These are phyloP conservation scores for Macrophya annulata DNA, from an alignment of 2,888 invertebrate genomes.

Conservation along the genomic window DNA sequence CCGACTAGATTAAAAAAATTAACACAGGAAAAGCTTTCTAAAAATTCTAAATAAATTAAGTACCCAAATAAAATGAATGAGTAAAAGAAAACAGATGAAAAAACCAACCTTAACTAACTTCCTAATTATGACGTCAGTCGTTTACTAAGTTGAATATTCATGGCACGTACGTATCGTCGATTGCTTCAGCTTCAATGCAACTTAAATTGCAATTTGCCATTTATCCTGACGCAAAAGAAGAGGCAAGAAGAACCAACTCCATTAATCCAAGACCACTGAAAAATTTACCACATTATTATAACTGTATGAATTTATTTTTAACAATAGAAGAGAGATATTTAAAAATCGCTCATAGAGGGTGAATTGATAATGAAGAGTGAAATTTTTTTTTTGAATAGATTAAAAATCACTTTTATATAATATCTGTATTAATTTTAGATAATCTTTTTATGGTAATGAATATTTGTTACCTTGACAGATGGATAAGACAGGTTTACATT, in stretches of 20 bases:
- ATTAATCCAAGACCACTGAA: constrained; percentile 49
- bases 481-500: not conserved
- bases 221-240: constrained; percentile 24
- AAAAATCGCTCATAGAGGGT: not conserved
- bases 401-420: not conserved
- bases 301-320: not conserved
- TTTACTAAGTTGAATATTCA: constrained; percentile 45
- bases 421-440: not conserved
- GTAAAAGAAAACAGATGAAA: not conserved
- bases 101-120: constrained; percentile 47
- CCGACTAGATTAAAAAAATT: not conserved
- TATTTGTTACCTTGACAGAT: not conserved
- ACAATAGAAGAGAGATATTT: not conserved
- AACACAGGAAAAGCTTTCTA: not conserved
- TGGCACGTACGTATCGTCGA: constrained; percentile 35
- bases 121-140: constrained; percentile 45
- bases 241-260: constrained; percentile 3
- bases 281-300: not conserved
- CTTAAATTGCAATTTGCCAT: constrained; percentile 29
- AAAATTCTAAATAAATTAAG: not conserved
- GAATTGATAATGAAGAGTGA: not conserved
- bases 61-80: not conserved
- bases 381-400: not conserved
- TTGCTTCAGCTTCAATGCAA: constrained; percentile 30
- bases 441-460: not conserved